Evolutionary conservation across 1,140 invertebrate species (phyloP), one percentile per base, ranked within the genome.

Genomic region (Drosophila kikkawai): DNA sequence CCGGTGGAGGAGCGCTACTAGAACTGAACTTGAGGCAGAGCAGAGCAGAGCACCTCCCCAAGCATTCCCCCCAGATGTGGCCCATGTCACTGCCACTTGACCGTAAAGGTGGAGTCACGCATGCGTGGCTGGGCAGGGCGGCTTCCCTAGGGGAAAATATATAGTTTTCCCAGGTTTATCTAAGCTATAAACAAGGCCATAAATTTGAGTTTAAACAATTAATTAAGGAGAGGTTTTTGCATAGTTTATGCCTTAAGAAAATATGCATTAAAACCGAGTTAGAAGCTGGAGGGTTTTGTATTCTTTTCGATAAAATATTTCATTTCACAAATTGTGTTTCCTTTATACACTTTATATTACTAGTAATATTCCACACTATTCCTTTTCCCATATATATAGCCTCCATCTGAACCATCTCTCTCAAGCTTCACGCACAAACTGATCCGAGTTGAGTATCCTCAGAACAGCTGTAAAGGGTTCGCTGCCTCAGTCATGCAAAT

Each of bases 361-460:
- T 8, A 7, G 1, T 11, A 6, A 1, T 9, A 19, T 7, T 64
- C 7, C 58, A 15, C 29, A n/a, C n/a, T n/a, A n/a, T n/a, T n/a
- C n/a, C n/a, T n/a, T n/a, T n/a, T n/a, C n/a, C n/a, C n/a, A n/a
- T n/a, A 51, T 48, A 71, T 34, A 32, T 58, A 47, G 50, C 19
- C 19, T 41, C 19, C 36, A 47, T 58, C 34, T 45, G 11, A 66
- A 65, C 71, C 63, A 42, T 55, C 64, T 22, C 84, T 56, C 61
- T 26, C 80, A 61, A 65, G 47, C 71, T 81, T 80, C 80, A 84
- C 85, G 80, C 85, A 88, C 84, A 75, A 84, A 87, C 84, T 87
- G 78, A 85, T 32, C 56, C 17, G 15, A n/a, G 50, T 19, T 22
- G 60, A 75, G 69, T 70, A 87, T 80, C 68, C 55, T 29, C n/a